Evolutionary conservation across 2,797 vertebrate species (phyloP).

Genomic region (Tachyglossus aculeatus): DNA sequence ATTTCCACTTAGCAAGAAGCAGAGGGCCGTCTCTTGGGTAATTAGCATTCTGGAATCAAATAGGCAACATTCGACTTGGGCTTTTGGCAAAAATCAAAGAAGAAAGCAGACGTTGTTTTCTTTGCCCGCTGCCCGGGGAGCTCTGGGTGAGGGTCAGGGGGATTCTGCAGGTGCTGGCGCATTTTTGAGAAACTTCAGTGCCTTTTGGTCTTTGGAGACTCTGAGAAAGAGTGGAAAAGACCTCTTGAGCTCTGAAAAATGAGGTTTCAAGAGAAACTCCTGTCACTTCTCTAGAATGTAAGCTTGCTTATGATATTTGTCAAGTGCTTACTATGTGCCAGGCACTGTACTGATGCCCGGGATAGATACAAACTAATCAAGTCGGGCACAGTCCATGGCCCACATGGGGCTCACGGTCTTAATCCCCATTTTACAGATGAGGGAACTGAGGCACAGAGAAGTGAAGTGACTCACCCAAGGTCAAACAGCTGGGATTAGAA

Average conservation of each 20-base stretch:
- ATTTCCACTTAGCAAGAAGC: slow-evolving; percentile 30
- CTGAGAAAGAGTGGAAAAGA: slow-evolving; percentile 15
- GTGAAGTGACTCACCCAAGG: too few species aligned
- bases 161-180: too few species aligned
- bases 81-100: slow-evolving; percentile 27
- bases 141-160: too few species aligned
- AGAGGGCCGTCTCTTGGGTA: slow-evolving; percentile 32
- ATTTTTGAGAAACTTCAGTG: slow-evolving; percentile 11
- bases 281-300: not conserved
- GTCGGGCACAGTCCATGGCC: too few species aligned
- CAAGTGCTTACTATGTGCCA: too few species aligned
- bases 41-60: slow-evolving; percentile 45
- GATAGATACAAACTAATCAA: too few species aligned
- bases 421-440: too few species aligned
- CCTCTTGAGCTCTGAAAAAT: not conserved
- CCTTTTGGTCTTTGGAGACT: not conserved
- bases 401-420: too few species aligned
- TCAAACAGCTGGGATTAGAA: too few species aligned
- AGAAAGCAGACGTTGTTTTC: slow-evolving; percentile 23
- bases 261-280: not conserved
- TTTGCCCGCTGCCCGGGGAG: slow-evolving; percentile 30
- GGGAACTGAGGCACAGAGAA: too few species aligned
- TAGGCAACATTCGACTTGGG: slow-evolving; percentile 35
- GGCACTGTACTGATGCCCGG: too few species aligned
- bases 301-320: not conserved